Evolutionary conservation across 2,888 invertebrate genomes (phyloP).

Genomic region (Troides aeacus): DNA sequence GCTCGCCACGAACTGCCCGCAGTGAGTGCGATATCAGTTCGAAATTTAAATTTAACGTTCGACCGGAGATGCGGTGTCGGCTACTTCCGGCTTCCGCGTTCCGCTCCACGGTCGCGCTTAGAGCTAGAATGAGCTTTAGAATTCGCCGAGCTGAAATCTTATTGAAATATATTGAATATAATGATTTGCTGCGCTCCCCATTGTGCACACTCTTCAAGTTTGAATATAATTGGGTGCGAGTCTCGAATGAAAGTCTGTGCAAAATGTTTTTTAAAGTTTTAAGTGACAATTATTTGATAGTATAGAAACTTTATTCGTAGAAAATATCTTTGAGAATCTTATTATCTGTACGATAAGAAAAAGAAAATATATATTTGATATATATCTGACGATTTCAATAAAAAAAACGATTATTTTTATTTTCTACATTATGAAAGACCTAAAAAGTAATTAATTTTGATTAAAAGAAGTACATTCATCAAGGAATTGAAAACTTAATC

Average conservation of each 20-base stretch:
- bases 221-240: neutral
- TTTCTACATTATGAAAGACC: too few relatives aligned
- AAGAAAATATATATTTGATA: too few relatives aligned
- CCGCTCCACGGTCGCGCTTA: constrained; percentile 42
- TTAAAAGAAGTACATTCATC: too few relatives aligned
- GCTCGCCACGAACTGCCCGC: constrained; percentile 57
- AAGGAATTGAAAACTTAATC: too few relatives aligned
- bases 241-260: neutral
- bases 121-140: constrained; percentile 25
- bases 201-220: constrained; percentile 2
- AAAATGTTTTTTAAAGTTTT: neutral
- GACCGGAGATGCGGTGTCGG: constrained; percentile 70
- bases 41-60: constrained; percentile 75
- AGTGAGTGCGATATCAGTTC: constrained; percentile 66
- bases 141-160: constrained; percentile 1
- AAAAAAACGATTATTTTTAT: too few relatives aligned
- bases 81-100: constrained; percentile 51
- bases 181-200: neutral
- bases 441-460: too few relatives aligned
- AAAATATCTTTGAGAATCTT: too few relatives aligned
- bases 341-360: too few relatives aligned
- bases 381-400: too few relatives aligned
- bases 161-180: constrained; percentile 7
- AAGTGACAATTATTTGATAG: too few relatives aligned
- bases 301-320: too few relatives aligned